phyloP scores from a whole-genome alignment of 2,888 invertebrate species.

The Cylloceria caligata region DNA sequence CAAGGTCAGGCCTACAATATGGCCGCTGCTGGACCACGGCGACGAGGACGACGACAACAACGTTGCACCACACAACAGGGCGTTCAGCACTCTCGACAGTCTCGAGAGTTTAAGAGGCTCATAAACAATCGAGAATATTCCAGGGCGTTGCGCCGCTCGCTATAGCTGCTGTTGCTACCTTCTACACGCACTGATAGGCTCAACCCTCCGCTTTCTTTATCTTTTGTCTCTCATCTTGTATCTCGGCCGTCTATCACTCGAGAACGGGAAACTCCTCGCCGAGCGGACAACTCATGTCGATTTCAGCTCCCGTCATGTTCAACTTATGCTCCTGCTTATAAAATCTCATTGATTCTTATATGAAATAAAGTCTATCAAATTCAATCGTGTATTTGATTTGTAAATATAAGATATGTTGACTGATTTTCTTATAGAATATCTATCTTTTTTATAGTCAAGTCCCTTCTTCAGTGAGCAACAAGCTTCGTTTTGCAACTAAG shows the following conservation, averaged over 20 bases:
- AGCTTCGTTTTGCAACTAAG: no score
- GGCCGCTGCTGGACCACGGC: slow-evolving; percentile 80
- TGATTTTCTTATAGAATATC: no score
- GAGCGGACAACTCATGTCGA: no score
- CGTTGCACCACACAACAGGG: slow-evolving; percentile 9
- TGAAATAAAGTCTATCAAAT: no score
- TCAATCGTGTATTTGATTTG: no score
- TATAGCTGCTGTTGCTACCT: slow-evolving; percentile 11
- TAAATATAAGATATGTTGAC: no score
- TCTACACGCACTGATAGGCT: slow-evolving; percentile 20
- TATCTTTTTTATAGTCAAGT: no score
- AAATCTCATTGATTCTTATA: no score
- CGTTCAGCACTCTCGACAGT: slow-evolving; percentile 63
- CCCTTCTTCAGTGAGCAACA: no score
- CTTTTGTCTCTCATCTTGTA: background rate
- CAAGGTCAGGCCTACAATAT: slow-evolving; percentile 81
- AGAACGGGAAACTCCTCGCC: no score
- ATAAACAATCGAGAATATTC: slow-evolving; percentile 75
- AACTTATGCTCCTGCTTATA: no score
- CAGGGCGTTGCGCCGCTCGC: slow-evolving; percentile 65
- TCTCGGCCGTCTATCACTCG: slow-evolving; percentile 1
- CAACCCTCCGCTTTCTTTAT: slow-evolving; percentile 22
- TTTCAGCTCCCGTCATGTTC: no score
- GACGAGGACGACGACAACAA: slow-evolving; percentile 34
- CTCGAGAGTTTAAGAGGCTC: slow-evolving; percentile 75